Percentiles rank a stretch among this genome's conserved stretches.
Conservation (phyloP, 2,888 invertebrate species). For the Linyphia triangularis region DNA sequence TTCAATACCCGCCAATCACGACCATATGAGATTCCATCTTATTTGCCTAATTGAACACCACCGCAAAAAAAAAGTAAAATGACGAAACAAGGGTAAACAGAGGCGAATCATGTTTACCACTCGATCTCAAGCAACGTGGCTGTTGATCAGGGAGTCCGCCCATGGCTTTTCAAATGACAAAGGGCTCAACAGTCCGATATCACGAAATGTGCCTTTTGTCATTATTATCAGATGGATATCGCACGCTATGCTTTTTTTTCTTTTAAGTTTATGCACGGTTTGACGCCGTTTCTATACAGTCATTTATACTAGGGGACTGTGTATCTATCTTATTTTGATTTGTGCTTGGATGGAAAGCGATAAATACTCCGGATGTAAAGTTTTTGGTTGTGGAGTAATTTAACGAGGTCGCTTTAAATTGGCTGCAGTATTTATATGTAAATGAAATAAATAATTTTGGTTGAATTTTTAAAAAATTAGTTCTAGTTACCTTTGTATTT, state of each 20-base stretch:
- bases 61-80: neutral
- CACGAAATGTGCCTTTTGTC: slow-evolving; percentile 42
- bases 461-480: no score
- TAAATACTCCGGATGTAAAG: neutral
- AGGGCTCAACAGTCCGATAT: slow-evolving; percentile 3
- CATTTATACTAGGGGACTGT: slow-evolving; percentile 8
- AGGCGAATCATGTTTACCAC: neutral
- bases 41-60: slow-evolving; percentile 50
- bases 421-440: no score
- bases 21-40: neutral
- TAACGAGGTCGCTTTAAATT: no score
- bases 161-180: slow-evolving; percentile 18
- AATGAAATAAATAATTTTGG: no score
- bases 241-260: slow-evolving; percentile 10
- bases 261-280: slow-evolving; percentile 22
- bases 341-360: neutral
- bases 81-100: slow-evolving; percentile 19
- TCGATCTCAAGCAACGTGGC: neutral
- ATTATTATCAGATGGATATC: slow-evolving; percentile 49
- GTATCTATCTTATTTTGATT: neutral
- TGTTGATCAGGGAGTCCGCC: slow-evolving; percentile 38
- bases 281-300: slow-evolving; percentile 13
- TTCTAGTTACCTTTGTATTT: no score
- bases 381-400: no score
- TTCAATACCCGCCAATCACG: neutral